Base-by-base conservation (phyloP, 2,797 vertebrate species). In the Enteromius mattozi region DNA sequence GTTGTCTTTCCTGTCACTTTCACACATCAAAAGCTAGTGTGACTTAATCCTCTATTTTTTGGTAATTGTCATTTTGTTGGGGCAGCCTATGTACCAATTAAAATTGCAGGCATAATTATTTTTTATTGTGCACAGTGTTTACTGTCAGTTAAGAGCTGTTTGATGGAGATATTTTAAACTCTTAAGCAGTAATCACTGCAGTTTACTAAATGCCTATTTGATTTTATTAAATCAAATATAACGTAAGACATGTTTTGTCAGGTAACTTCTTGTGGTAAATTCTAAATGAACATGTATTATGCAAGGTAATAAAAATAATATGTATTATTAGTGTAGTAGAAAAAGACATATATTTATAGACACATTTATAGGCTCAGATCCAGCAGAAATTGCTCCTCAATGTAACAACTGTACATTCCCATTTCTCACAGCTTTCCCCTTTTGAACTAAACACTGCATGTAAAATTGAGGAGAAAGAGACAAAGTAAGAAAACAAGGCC, bases 401-500 rank as follows among this genome's bases (percentile, higher is more conserved):
- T 59, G 33, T 40, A 77, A 77, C 35, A 16, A 42, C 14, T 42
- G 37, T 35, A 78, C 14, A 45, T 61, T 78, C n/a, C 24, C 35
- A 61, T 78, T 61, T 45, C n/a, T 61, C 54, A 56, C 3, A 17
- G 75, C 16, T 21, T 82, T 82, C 8, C 21, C 42, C 56, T 37
- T 74, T 74, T 35, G 45, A 61, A 51, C 27, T 17, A n/a, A 74
- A 27, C 61, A 66, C n/a, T 61, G 56, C 35, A 61, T 75, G 56
- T 30, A 75, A 76, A 66, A 63, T 49, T 82, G 45, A 76, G 35
- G 14, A 75, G 71, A 82, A 82, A 75, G 56, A 75, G 72, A 68
- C 47, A 47, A 72, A 59, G 49, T 54, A 27, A 69, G 78, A 54
- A 80, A 69, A 51, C 78, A 27, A 80, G 77, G 33, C 42, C 24